These are phyloP conservation scores for Polymixis lichenea DNA, from an alignment of 2,888 invertebrate genomes.

Conservation along the genomic window DNA sequence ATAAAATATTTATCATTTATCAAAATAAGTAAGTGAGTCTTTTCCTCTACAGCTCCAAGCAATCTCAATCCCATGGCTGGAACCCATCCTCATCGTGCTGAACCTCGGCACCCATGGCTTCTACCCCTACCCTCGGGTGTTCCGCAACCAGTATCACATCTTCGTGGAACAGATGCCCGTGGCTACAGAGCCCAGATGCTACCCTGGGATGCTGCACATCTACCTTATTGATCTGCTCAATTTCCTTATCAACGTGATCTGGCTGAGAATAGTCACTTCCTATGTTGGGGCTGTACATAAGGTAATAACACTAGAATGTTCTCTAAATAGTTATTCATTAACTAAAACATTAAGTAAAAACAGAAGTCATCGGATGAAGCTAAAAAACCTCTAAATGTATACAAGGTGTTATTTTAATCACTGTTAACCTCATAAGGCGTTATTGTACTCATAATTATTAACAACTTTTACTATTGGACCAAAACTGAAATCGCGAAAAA, in stretches of 20 bases:
- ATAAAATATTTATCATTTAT: too few species aligned
- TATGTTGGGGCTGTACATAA: constrained; percentile 78
- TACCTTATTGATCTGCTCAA: constrained; percentile 78
- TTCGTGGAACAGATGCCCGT: constrained; percentile 74
- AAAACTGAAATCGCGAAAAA: too few species aligned
- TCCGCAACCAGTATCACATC: constrained; percentile 71
- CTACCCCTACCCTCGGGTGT: constrained; percentile 79
- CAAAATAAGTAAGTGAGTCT: not conserved
- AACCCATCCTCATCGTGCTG: constrained; percentile 76
- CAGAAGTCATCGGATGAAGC: too few species aligned
- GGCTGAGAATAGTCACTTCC: constrained; percentile 79
- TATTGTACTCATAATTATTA: too few species aligned
- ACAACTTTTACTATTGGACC: too few species aligned
- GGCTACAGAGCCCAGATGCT: constrained; percentile 73
- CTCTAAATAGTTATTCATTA: not conserved
- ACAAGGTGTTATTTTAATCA: too few species aligned
- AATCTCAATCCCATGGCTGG: constrained; percentile 75
- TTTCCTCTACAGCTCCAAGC: constrained; percentile 70
- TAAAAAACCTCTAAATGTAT: too few species aligned
- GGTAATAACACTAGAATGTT: constrained; percentile 64
- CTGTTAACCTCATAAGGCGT: too few species aligned
- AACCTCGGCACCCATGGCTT: constrained; percentile 85
- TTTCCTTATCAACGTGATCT: constrained; percentile 80
- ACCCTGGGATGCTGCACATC: constrained; percentile 82
- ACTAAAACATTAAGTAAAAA: too few species aligned